A percentile compares a stretch with the other conserved stretches of the same genome.
Conservation (phyloP, 2,113 vertebrate species). For the Pangasianodon gigas region DNA sequence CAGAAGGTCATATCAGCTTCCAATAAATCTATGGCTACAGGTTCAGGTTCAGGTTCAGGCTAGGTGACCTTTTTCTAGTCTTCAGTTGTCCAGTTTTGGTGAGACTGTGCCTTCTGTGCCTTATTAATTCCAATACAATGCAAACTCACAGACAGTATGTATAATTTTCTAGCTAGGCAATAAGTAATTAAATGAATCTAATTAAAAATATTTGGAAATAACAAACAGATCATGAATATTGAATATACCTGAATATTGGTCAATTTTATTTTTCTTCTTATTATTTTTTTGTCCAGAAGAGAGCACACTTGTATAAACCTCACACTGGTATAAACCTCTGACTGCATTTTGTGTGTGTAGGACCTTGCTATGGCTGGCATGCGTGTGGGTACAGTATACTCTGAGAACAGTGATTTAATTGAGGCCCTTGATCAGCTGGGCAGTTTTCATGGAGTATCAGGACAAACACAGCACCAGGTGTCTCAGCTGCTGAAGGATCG, state of each 20-base stretch:
- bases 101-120: neutral
- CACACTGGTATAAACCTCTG: neutral
- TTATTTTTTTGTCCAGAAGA: neutral
- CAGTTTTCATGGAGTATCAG: slow-evolving; percentile 84
- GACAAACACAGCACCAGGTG: slow-evolving; percentile 84
- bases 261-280: neutral
- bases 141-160: neutral
- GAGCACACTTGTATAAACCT: neutral
- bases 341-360: slow-evolving; percentile 65
- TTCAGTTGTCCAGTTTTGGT: neutral
- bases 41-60: neutral
- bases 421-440: slow-evolving; percentile 83
- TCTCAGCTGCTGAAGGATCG: slow-evolving; percentile 85
- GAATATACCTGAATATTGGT: too few relatives aligned
- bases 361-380: slow-evolving; percentile 90
- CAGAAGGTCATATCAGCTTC: neutral
- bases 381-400: slow-evolving; percentile 86
- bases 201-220: neutral
- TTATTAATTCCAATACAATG: neutral
- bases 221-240: too few relatives aligned
- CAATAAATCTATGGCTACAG: neutral
- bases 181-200: neutral
- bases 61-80: neutral
- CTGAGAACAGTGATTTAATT: slow-evolving; percentile 84
- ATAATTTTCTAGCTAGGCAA: neutral